Percentiles rank a stretch among this genome's conserved stretches.
These are phyloP conservation scores for Paramormyrops kingsleyae DNA, from an alignment of 2,113 vertebrate species.

Conservation along the genomic window DNA sequence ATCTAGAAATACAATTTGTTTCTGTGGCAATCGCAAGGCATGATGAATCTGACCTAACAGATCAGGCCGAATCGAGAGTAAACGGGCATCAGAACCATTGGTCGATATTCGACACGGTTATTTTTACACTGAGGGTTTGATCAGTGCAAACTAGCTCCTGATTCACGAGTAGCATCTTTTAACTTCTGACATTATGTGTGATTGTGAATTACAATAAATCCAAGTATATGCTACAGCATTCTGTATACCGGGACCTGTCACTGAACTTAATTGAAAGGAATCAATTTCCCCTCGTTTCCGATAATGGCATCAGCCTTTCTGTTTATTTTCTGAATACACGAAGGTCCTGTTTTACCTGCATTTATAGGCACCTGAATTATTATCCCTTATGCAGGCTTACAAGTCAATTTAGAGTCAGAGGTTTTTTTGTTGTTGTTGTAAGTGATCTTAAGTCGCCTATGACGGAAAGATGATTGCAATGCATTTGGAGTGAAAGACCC, in stretches of 20 bases:
- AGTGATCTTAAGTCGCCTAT: neutral
- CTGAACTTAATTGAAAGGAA: slow-evolving; percentile 14
- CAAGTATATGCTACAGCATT: neutral
- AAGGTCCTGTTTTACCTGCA: neutral
- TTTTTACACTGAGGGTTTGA: neutral
- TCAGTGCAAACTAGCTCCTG: neutral
- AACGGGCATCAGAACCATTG: neutral
- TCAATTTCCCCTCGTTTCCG: neutral
- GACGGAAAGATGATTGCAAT: neutral
- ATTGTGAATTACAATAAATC: neutral
- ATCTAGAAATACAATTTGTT: neutral
- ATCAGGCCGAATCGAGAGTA: neutral
- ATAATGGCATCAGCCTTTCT: neutral
- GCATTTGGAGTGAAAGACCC: neutral
- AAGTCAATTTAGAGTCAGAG: neutral
- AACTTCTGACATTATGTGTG: neutral
- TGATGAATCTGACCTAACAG: neutral
- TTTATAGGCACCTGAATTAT: neutral
- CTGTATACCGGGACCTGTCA: neutral
- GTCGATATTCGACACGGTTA: neutral
- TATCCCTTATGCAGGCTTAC: neutral
- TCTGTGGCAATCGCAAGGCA: neutral
- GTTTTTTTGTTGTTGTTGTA: neutral
- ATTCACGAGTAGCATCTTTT: neutral
- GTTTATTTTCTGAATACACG: slow-evolving; percentile 11